These are phyloP conservation scores for Prolemur simus DNA, from an alignment of 2,113 vertebrate species.

Conservation along the genomic window DNA sequence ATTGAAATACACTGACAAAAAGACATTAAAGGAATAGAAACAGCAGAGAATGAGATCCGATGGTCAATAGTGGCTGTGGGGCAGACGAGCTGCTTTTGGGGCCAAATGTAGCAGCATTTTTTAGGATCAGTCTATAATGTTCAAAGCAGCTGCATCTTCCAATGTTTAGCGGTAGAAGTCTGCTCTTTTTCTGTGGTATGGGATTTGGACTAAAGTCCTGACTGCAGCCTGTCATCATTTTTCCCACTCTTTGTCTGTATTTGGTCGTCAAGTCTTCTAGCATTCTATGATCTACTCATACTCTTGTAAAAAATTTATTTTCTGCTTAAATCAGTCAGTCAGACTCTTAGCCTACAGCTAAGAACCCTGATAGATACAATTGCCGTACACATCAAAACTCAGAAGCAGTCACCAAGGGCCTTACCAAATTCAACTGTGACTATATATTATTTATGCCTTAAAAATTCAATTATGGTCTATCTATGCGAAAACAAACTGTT, in stretches of 20 bases:
- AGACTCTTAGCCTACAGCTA: constrained; percentile 4
- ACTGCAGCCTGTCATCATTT: background rate
- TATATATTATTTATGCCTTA: background rate
- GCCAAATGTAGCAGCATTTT: background rate
- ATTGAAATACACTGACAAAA: background rate
- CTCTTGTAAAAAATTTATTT: background rate
- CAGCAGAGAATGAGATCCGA: background rate
- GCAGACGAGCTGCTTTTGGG: background rate
- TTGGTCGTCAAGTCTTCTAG: background rate
- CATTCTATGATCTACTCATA: background rate
- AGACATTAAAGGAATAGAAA: background rate
- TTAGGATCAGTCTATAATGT: background rate
- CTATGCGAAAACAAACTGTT: background rate
- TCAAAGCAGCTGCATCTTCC: background rate
- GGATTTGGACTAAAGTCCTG: background rate
- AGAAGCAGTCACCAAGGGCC: background rate
- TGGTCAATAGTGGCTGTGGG: background rate
- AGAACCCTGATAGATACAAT: background rate
- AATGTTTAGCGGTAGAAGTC: no score
- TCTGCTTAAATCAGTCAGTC: background rate
- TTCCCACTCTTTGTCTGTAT: background rate
- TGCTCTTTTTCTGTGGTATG: background rate
- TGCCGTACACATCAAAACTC: background rate
- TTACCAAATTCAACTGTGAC: background rate
- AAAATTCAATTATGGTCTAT: background rate